These are phyloP conservation scores for Perizoma affinitatum DNA, from an alignment of 2,888 invertebrate genomes.

Conservation along the genomic window DNA sequence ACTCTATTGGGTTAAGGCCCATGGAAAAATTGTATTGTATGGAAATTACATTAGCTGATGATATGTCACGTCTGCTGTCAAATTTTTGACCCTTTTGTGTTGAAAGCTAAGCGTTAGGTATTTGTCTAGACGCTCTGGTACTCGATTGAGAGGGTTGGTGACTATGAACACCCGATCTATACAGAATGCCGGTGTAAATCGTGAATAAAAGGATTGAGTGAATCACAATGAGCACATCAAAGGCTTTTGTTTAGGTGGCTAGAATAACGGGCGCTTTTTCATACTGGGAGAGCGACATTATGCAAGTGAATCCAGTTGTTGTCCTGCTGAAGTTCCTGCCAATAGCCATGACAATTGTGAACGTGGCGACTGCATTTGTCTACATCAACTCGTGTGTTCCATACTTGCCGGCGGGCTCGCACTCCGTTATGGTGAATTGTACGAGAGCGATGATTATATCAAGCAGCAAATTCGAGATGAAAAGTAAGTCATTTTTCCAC, in stretches of 20 bases:
- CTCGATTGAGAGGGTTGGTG: too few relatives aligned
- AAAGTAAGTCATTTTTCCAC: constrained; percentile 55
- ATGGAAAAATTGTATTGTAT: too few relatives aligned
- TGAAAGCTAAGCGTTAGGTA: too few relatives aligned
- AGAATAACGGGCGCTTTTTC: constrained; percentile 68
- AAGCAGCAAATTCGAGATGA: constrained; percentile 41
- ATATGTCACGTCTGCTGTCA: too few relatives aligned
- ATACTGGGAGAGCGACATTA: constrained; percentile 72
- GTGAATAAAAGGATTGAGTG: constrained; percentile 24
- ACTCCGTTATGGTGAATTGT: constrained; percentile 60
- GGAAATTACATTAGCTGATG: too few relatives aligned
- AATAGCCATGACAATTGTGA: constrained; percentile 65
- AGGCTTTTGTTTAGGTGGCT: constrained; percentile 58
- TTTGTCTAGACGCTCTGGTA: too few relatives aligned
- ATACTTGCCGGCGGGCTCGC: constrained; percentile 36
- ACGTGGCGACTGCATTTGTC: constrained; percentile 66
- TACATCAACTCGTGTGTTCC: constrained; percentile 62
- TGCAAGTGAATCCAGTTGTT: constrained; percentile 65
- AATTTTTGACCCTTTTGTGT: too few relatives aligned
- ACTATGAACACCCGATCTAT: too few relatives aligned
- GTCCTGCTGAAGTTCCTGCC: constrained; percentile 71
- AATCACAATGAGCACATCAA: constrained; percentile 23
- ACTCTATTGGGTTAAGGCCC: too few relatives aligned
- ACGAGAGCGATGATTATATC: constrained; percentile 51
- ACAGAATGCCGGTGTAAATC: constrained; percentile 7